Conservation (phyloP, 2,797 vertebrate species). For the Spheniscus humboldti region DNA sequence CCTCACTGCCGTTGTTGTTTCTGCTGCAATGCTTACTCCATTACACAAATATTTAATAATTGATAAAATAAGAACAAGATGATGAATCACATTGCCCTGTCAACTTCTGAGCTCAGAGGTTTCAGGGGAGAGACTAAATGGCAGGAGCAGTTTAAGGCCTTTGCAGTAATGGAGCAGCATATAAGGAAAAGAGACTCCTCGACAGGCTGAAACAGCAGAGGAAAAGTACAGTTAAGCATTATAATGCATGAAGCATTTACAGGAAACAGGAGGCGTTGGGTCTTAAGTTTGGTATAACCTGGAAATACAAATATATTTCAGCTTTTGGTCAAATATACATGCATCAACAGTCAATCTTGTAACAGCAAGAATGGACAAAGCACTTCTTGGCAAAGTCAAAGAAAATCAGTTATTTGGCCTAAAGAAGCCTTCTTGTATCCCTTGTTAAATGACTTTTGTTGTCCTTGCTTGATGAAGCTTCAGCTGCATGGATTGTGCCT, state of each 20-base stretch:
- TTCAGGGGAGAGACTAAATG: not conserved
- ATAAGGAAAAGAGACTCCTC: not conserved
- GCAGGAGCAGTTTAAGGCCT: not conserved
- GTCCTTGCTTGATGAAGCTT: not conserved
- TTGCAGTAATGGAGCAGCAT: not conserved
- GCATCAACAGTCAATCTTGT: not conserved
- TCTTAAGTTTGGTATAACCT: not conserved
- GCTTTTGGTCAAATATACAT: not conserved
- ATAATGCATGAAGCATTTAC: not conserved
- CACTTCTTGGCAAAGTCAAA: not conserved
- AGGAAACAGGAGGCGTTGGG: not conserved
- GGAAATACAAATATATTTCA: not conserved
- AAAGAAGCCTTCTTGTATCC: not conserved
- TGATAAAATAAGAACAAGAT: not conserved
- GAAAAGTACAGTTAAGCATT: not conserved
- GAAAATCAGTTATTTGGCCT: not conserved
- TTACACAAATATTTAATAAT: constrained; percentile 11
- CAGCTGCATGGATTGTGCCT: not conserved
- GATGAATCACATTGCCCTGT: not conserved
- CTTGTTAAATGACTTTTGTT: not conserved
- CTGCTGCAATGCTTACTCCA: not conserved
- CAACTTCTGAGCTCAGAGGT: not conserved
- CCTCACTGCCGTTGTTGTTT: not conserved
- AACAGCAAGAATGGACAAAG: not conserved
- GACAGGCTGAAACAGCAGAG: not conserved